These are phyloP conservation scores for Trilocha varians DNA, from an alignment of 2,888 invertebrate species.

Conservation along the genomic window DNA sequence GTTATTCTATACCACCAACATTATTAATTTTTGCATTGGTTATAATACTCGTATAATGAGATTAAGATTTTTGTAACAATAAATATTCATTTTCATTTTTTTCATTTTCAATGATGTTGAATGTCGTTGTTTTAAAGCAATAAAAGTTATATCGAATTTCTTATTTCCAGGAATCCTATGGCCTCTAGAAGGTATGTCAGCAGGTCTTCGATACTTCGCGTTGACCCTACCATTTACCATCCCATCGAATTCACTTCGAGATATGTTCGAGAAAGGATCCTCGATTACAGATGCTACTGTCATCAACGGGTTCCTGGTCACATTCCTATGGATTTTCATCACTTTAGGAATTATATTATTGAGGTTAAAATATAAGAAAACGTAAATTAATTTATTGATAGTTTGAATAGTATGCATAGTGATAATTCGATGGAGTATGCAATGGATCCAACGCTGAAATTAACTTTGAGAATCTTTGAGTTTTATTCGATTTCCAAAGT, in stretches of 20 bases:
- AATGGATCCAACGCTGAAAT: too few species aligned
- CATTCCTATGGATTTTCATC: slow-evolving; percentile 76
- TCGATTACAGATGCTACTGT: slow-evolving; percentile 78
- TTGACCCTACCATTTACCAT: slow-evolving; percentile 84
- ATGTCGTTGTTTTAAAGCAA: not conserved
- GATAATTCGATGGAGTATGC: too few species aligned
- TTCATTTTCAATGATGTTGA: not conserved
- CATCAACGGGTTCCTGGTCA: slow-evolving; percentile 80
- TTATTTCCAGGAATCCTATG: slow-evolving; percentile 73
- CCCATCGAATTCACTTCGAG: slow-evolving; percentile 82
- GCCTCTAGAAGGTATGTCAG: slow-evolving; percentile 80
- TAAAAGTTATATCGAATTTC: not conserved
- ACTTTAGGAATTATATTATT: slow-evolving; percentile 73
- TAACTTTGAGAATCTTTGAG: too few species aligned
- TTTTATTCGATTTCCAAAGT: too few species aligned
- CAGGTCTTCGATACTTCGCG: slow-evolving; percentile 73
- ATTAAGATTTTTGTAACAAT: not conserved
- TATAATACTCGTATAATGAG: too few species aligned
- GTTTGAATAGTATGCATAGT: not conserved
- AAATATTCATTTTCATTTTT: too few species aligned
- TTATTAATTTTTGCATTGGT: too few species aligned
- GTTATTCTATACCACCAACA: too few species aligned
- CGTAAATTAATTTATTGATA: slow-evolving; percentile 20
- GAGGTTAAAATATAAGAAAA: slow-evolving; percentile 46
- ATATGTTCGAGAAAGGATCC: slow-evolving; percentile 84